These are phyloP conservation scores for Euphydryas editha DNA, from an alignment of 2,888 invertebrate genomes.

Conservation along the genomic window DNA sequence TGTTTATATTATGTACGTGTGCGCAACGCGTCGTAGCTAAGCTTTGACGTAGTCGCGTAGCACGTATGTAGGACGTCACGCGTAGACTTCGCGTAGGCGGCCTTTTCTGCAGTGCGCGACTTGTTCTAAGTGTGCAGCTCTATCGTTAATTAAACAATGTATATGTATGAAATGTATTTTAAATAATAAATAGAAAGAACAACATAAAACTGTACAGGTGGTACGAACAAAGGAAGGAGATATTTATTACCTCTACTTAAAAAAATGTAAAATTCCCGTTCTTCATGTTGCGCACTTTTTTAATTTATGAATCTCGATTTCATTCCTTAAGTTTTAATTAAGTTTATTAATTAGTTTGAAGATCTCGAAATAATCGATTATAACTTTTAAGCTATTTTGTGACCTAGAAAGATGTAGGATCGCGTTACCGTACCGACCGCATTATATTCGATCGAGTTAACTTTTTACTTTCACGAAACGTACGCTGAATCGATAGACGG, in stretches of 20 bases:
- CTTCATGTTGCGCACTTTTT: neutral
- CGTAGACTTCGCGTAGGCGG: conserved; percentile 44
- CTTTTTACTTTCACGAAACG: conserved; percentile 77
- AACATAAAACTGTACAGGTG: neutral
- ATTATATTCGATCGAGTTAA: conserved; percentile 77
- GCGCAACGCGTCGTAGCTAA: conserved; percentile 54
- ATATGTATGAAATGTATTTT: neutral
- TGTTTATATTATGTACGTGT: conserved; percentile 45
- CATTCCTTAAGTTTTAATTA: no score
- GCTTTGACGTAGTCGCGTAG: conserved; percentile 51
- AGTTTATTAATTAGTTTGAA: conserved; percentile 22
- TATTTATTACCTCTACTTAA: neutral
- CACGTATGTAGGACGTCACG: conserved; percentile 42
- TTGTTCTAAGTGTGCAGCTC: conserved; percentile 24
- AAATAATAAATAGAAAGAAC: neutral
- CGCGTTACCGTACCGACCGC: conserved; percentile 72
- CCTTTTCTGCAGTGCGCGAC: conserved; percentile 39
- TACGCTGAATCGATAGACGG: conserved; percentile 76
- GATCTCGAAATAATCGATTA: conserved; percentile 59
- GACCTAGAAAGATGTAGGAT: conserved; percentile 70
- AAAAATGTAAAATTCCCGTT: neutral
- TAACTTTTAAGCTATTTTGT: conserved; percentile 67
- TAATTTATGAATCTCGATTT: neutral
- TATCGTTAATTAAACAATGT: conserved; percentile 19
- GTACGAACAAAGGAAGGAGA: neutral